Evolutionary conservation across 2,888 invertebrate species (phyloP), one percentile per base, ranked within the genome.

Genomic region (Phorcus lineatus): DNA sequence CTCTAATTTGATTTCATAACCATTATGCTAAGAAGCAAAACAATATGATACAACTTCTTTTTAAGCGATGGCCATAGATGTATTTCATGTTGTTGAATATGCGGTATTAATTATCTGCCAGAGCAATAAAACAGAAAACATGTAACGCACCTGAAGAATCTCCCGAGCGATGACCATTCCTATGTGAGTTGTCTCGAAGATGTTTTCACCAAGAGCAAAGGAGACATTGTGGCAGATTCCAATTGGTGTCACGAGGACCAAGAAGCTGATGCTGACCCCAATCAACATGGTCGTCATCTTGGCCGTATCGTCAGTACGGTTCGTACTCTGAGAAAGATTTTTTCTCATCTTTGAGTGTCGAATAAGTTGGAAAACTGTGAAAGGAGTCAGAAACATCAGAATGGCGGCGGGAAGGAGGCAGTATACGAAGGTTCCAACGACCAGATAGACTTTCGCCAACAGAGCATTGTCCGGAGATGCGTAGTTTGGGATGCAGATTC

Each of bases 231-330:
- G 80, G 55, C 55, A 55, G 70, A 80, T 77, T 28, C 28, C 55
- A 55, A 78, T 80, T 36, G 76, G 80, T 11, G 76, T 78, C 55
- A 80, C 76, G 74, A 80, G 80, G 80, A 74, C 74, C 78, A 80
- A 36, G 74, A 70, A 78, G 70, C 57, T 47, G 47, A 78, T 74
- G 78, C 57, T 78, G 55, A 80, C 79, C n/a, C 82, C 84, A 0
- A 89, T 70, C 53, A 89, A 80, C 89, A 89, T 89, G 9, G 82
- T 52, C 0, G 89, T 90, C 6, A 85, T 81, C 52, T 80, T 83
- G 36, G 54, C 31, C 9, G 83, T 80, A 24, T 85, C 83, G 13
- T 80, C 74, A 0, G 17, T 6, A n/a, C 52, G 67, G 17, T 79
- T 79, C 17, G 80, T 77, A 17, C 28, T 81, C n/a, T 22, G 52